Conservation (phyloP, 1,140 invertebrate species). For the Tetramorium simillimum region DNA sequence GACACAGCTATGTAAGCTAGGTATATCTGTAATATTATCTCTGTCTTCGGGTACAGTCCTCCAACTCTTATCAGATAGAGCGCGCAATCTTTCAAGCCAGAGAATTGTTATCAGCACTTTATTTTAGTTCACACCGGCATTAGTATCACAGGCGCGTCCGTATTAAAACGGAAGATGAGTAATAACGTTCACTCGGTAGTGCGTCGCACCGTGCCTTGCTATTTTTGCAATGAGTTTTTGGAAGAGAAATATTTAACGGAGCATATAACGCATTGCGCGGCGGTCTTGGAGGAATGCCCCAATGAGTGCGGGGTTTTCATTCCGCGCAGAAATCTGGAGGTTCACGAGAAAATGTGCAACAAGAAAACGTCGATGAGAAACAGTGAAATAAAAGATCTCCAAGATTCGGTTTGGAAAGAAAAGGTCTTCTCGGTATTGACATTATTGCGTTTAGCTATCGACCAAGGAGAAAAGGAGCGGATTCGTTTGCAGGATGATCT, state of each 20-base stretch:
- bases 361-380: conserved; percentile 27
- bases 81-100: conserved; percentile 42
- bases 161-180: conserved; percentile 64
- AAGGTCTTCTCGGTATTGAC: conserved; percentile 73
- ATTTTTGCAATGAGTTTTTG: conserved; percentile 88
- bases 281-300: conserved; percentile 89
- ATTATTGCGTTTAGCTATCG: conserved; percentile 70
- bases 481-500: conserved; percentile 60
- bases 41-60: neutral
- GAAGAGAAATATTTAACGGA: conserved; percentile 86
- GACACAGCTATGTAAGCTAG: neutral
- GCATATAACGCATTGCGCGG: conserved; percentile 89
- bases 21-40: conserved; percentile 31
- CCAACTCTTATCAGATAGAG: conserved; percentile 55
- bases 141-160: conserved; percentile 30
- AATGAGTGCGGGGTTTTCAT: conserved; percentile 89
- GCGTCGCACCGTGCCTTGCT: conserved; percentile 82
- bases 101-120: conserved; percentile 61
- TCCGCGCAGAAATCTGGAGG: conserved; percentile 86
- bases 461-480: conserved; percentile 72
- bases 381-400: conserved; percentile 6
- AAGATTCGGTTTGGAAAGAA: conserved; percentile 71
- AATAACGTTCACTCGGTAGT: conserved; percentile 49
- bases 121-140: neutral
- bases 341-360: conserved; percentile 86